These are phyloP conservation scores for Lethocerus indicus DNA, from an alignment of 1,140 invertebrate species.

Conservation along the genomic window DNA sequence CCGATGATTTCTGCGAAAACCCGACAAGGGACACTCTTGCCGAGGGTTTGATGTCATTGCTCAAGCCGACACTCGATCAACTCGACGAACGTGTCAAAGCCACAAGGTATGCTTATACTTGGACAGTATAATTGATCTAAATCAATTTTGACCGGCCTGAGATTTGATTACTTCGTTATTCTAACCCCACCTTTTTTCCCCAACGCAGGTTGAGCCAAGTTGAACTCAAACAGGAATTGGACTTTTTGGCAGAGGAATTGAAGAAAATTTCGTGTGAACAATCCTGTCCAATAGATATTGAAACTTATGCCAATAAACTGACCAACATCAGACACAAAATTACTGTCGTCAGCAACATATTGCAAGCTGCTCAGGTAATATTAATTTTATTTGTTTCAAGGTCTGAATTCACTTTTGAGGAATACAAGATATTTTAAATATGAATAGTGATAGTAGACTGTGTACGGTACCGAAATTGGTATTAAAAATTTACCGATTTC, in stretches of 20 bases:
- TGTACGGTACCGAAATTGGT: too few relatives aligned
- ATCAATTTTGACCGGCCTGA: neutral
- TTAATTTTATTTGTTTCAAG: too few relatives aligned
- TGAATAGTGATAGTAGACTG: too few relatives aligned
- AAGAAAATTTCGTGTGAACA: constrained; percentile 61
- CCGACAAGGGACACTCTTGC: constrained; percentile 77
- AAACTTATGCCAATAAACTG: constrained; percentile 77
- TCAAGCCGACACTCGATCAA: constrained; percentile 81
- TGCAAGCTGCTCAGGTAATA: constrained; percentile 62
- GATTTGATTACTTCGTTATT: neutral
- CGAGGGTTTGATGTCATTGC: constrained; percentile 71
- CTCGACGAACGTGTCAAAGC: constrained; percentile 74
- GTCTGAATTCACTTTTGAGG: too few relatives aligned
- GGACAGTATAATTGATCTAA: neutral
- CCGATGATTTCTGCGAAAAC: constrained; percentile 75
- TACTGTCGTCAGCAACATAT: constrained; percentile 72
- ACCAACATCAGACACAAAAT: constrained; percentile 73
- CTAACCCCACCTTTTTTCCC: neutral
- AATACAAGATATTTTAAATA: too few relatives aligned
- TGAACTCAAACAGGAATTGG: constrained; percentile 75
- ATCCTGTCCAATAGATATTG: constrained; percentile 66
- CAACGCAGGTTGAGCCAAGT: constrained; percentile 63
- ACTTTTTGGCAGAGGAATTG: constrained; percentile 64
- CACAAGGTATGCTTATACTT: constrained; percentile 43
- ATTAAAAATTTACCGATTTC: too few relatives aligned